Evolutionary conservation across 2,797 vertebrate species (phyloP).

Genomic region (Aselliscus stoliczkanus): DNA sequence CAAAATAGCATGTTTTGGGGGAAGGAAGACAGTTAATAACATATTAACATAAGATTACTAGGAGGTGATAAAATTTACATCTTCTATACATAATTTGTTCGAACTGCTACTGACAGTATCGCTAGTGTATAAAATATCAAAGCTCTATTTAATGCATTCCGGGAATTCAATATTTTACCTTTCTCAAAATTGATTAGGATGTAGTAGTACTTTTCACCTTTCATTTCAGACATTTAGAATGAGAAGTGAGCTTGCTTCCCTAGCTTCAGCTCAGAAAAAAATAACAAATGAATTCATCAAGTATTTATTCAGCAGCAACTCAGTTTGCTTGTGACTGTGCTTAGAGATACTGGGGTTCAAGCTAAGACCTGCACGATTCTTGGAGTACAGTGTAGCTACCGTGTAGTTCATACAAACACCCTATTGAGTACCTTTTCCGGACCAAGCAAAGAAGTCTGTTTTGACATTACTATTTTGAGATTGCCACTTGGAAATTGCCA

Average conservation of each 20-base stretch:
- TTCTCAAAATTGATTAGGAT: not conserved
- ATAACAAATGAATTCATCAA: not conserved
- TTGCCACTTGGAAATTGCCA: not conserved
- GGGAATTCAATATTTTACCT: not conserved
- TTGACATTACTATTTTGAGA: slow-evolving; percentile 9
- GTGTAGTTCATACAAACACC: not conserved
- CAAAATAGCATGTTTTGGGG: not conserved
- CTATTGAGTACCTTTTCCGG: not conserved
- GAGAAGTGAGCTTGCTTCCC: not conserved
- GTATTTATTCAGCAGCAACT: not conserved
- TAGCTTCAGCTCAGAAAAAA: not conserved
- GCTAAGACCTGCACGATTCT: not conserved
- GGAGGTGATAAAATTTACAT: not conserved
- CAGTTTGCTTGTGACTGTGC: not conserved
- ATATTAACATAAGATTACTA: not conserved
- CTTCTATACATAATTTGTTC: not conserved
- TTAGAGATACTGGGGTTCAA: not conserved
- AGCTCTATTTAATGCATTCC: not conserved
- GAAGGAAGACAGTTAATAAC: not conserved
- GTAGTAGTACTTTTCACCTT: not conserved
- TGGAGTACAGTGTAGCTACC: not conserved
- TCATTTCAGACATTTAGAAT: not conserved
- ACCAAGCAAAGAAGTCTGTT: not conserved
- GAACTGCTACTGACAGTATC: accelerated
- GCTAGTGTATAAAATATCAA: not conserved